Conservation (phyloP, 2,888 invertebrate genomes). For the Caenorhabditis afra region DNA sequence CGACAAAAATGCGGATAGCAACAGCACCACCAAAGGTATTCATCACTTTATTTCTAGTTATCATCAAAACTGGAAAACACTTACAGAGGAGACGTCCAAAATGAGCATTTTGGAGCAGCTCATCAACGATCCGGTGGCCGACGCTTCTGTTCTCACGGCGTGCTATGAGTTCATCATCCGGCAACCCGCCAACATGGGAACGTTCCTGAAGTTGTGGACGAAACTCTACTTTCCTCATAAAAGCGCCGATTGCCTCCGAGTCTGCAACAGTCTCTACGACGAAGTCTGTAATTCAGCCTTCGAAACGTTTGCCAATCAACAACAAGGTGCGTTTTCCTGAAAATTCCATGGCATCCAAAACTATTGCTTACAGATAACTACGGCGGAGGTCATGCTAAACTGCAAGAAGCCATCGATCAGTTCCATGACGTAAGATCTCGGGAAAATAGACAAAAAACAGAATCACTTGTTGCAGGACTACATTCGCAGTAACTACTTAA, state of each 20-base stretch:
- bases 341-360: neutral
- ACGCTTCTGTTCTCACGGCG: neutral
- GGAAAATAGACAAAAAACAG: too few species aligned
- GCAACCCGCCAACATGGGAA: too few species aligned
- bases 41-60: neutral
- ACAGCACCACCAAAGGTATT: too few species aligned
- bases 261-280: constrained; percentile 1
- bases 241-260: neutral
- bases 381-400: neutral
- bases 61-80: neutral
- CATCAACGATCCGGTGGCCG: neutral
- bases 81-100: neutral
- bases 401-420: neutral
- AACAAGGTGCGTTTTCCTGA: neutral
- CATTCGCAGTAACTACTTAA: neutral
- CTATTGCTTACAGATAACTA: constrained; percentile 17
- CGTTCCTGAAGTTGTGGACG: constrained; percentile 12
- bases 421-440: too few species aligned
- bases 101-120: constrained; percentile 8
- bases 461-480: constrained; percentile 34
- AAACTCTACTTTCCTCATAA: neutral
- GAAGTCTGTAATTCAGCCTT: neutral
- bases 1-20: too few species aligned
- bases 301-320: constrained; percentile 3
- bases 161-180: too few species aligned